Evolutionary conservation across 2,888 invertebrate species (phyloP).

Genomic region (Linyphia triangularis): DNA sequence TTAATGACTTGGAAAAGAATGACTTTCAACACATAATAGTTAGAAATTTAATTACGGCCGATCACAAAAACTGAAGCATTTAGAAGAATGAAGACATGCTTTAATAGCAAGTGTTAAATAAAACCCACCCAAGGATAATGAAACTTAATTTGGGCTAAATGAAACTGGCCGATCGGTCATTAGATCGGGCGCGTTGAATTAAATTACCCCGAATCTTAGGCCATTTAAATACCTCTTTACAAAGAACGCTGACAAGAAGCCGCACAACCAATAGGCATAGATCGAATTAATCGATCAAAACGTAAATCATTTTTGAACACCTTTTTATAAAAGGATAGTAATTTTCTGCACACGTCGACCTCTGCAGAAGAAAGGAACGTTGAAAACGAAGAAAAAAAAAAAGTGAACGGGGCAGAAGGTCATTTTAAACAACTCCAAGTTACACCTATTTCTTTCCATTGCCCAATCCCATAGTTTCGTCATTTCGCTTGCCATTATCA

Average conservation of each 20-base stretch:
- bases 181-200: background rate
- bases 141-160: background rate
- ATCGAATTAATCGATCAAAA: slow-evolving; percentile 62
- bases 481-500: too few relatives aligned
- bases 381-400: background rate
- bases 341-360: slow-evolving; percentile 31
- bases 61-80: background rate
- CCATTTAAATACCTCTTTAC: background rate
- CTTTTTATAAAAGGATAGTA: slow-evolving; percentile 21
- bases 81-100: background rate
- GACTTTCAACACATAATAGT: background rate
- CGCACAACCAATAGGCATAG: background rate
- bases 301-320: slow-evolving; percentile 54
- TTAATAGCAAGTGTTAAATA: background rate
- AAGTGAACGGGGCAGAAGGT: slow-evolving; percentile 1
- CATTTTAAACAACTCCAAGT: slow-evolving; percentile 7
- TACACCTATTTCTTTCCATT: background rate
- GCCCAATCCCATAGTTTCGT: slow-evolving; percentile 26
- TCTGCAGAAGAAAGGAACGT: background rate
- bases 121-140: background rate
- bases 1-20: background rate
- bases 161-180: background rate
- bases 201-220: background rate
- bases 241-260: background rate
- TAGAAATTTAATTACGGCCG: background rate